A percentile compares a stretch with the other conserved stretches of the same genome.
Conservation (phyloP, 2,797 vertebrate species). For the Gadopsis marmoratus region DNA sequence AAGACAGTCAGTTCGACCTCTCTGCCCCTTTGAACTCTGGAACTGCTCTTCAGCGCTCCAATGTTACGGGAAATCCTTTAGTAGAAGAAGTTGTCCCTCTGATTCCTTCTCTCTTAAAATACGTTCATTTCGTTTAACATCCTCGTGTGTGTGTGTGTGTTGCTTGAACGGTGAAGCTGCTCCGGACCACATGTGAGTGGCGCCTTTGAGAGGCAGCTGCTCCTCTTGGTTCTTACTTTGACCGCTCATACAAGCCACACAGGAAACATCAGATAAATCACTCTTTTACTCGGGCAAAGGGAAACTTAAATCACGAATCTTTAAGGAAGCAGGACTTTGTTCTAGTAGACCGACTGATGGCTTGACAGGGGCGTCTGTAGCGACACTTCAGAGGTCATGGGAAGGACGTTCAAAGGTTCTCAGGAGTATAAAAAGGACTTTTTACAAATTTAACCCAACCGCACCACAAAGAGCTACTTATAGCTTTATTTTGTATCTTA, state of each 20-base stretch:
- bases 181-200: slow-evolving; percentile 21
- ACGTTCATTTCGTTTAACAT: background rate
- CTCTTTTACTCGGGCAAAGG: background rate
- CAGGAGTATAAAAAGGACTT: too few relatives aligned
- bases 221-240: background rate
- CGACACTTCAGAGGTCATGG: background rate
- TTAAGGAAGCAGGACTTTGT: background rate
- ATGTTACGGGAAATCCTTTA: background rate
- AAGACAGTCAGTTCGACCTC: background rate
- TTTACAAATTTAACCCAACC: too few relatives aligned
- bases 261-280: background rate
- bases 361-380: background rate
- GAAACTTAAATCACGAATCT: background rate
- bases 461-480: background rate
- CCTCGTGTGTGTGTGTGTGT: background rate
- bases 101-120: background rate
- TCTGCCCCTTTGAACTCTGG: background rate
- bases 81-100: background rate
- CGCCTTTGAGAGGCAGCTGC: background rate
- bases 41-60: background rate
- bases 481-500: background rate
- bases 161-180: background rate
- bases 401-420: background rate
- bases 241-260: background rate
- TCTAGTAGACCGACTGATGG: background rate